phyloP scores from a whole-genome alignment of 2,797 vertebrate genomes.

The Leuciscus waleckii region DNA sequence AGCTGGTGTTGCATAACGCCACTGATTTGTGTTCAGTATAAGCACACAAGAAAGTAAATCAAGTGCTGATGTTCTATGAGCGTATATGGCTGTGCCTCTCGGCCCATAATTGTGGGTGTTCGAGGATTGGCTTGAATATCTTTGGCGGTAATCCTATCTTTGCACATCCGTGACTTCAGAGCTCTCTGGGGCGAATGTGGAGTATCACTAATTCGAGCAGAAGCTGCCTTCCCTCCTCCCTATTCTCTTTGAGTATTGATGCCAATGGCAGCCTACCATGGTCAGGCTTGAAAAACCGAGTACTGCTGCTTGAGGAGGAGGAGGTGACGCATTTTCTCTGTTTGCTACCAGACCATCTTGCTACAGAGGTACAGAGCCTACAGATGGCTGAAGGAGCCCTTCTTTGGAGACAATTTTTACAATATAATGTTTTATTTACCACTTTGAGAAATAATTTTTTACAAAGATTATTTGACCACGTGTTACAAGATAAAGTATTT shows the following conservation, averaged over 20 bases:
- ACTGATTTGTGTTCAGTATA: constrained; percentile 66
- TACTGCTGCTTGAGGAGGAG: constrained; percentile 31
- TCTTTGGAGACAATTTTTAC: not conserved
- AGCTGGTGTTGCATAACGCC: constrained; percentile 74
- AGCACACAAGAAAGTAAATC: constrained; percentile 64
- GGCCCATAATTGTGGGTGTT: constrained; percentile 44
- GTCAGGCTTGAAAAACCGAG: constrained; percentile 39
- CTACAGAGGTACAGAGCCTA: constrained; percentile 11
- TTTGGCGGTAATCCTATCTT: constrained; percentile 62
- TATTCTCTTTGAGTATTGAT: constrained; percentile 44
- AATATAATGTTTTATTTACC: constrained; percentile 3
- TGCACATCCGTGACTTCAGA: constrained; percentile 57
- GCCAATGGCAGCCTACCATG: constrained; percentile 39
- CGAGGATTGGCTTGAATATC: constrained; percentile 55
- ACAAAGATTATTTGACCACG: not conserved
- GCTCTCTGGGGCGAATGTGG: constrained; percentile 66
- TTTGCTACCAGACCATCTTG: constrained; percentile 29
- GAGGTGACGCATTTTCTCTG: constrained; percentile 29
- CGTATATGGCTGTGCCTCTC: constrained; percentile 43
- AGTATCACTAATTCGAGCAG: constrained; percentile 72
- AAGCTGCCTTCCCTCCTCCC: constrained; percentile 53
- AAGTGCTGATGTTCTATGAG: constrained; percentile 57
- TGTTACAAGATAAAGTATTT: not conserved
- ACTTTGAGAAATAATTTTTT: not conserved
- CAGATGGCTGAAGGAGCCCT: constrained; percentile 29